Evolutionary conservation across 1,140 invertebrate genomes (phyloP), one percentile per base, ranked within the genome.

Genomic region (Cyrtorhinus lividipennis): DNA sequence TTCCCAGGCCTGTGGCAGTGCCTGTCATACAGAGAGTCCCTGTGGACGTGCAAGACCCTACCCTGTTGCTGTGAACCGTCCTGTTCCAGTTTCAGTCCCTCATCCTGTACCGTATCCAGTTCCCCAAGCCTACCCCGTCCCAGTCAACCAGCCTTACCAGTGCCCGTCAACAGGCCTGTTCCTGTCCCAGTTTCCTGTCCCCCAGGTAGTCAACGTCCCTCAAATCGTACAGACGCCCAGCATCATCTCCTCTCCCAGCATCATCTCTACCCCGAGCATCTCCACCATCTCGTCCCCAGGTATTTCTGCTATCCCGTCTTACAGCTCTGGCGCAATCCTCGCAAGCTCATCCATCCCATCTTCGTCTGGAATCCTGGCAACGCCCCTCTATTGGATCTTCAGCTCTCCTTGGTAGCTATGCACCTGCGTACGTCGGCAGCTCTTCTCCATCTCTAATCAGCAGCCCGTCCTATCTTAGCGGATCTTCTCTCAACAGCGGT

Each of bases 11-110:
- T 1, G 57, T 60, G 8, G 30, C 25, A 20, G 60, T 64, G 30
- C 56, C 63, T n/a, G 57, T 68, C 38, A 45, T 59, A 2, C 69
- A 70, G 23, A 64, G 65, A 2, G 23, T 48, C 22, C 57, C 71
- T 0, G 74, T 75, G 18, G 71, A 71, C 0, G 72, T 76, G 0
- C 73, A 2, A 72, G 71, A 64, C 75, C 74, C 1, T 74, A 73
- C 64, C 74, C 74, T 2, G 73, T 75, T 2, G 72, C 71, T 61
- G 73, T 76, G 1, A 73, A 73, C 56, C 65, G 73, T 46, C 45
- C 58, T 23, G 22, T 22, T 5, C 63, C 59, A 26, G 59, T 64
- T 45, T 53, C 61, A 12, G 58, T 66, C 48, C 62, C 65, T 8
- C 65, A 67, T 30, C 60, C 46, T 56, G 48, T 67, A 26, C 44